Conservation (phyloP, 2,888 invertebrate genomes). For the Latheticus oryzae region DNA sequence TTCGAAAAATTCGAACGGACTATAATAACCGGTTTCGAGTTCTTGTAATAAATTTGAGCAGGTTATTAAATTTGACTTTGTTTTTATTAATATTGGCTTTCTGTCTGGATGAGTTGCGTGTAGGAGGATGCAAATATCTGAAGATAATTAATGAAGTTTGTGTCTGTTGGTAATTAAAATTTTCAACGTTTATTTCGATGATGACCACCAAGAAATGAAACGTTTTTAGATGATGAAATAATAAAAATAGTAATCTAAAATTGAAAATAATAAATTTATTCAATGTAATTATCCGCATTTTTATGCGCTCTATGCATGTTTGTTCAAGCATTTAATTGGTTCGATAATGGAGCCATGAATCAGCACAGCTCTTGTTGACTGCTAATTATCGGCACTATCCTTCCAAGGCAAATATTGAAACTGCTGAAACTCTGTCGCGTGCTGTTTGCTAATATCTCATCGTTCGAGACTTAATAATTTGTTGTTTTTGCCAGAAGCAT, state of each 20-base stretch:
- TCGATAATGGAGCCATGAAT: conserved; percentile 47
- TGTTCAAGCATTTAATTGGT: conserved; percentile 45
- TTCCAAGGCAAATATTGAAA: conserved; percentile 36
- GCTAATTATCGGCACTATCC: conserved; percentile 44
- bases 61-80: conserved; percentile 52
- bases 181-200: too few relatives aligned
- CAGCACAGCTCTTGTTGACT: conserved; percentile 45
- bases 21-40: conserved; percentile 54
- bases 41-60: conserved; percentile 54
- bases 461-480: conserved; percentile 17
- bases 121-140: conserved; percentile 35
- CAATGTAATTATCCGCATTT: too few relatives aligned
- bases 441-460: conserved; percentile 34
- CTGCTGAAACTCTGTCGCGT: conserved; percentile 39
- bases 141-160: conserved; percentile 26
- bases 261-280: too few relatives aligned
- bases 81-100: conserved; percentile 45
- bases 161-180: conserved; percentile 27
- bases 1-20: conserved; percentile 51
- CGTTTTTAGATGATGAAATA: too few relatives aligned
- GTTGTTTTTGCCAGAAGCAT: conserved; percentile 40
- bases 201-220: too few relatives aligned
- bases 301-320: conserved; percentile 29
- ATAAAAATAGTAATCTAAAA: too few relatives aligned
- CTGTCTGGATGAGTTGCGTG: conserved; percentile 19